Conservation (phyloP, 2,888 invertebrate genomes). For the Dione vanillae region DNA sequence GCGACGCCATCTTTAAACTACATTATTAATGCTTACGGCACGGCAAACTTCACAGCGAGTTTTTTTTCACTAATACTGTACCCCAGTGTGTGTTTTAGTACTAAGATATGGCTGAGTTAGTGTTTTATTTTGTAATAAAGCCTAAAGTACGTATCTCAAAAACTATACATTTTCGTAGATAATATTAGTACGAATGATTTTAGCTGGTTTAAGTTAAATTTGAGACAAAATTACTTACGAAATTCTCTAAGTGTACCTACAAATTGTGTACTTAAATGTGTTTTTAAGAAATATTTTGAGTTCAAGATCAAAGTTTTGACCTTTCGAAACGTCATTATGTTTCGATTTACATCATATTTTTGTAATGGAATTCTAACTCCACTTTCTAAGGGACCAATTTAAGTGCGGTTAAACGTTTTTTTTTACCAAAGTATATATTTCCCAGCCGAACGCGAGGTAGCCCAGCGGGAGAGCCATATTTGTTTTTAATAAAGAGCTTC, state of each 20-base stretch:
- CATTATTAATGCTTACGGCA: slow-evolving; percentile 80
- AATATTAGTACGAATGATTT: background rate
- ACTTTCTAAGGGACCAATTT: slow-evolving; percentile 21
- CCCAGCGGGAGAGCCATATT: slow-evolving; percentile 65
- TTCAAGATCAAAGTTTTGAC: slow-evolving; percentile 29
- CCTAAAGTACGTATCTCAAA: background rate
- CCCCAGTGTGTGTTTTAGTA: background rate
- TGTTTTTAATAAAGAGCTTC: slow-evolving; percentile 74
- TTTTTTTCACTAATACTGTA: slow-evolving; percentile 55
- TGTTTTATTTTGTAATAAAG: background rate
- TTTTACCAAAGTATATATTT: slow-evolving; percentile 31
- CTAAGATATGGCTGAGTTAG: background rate
- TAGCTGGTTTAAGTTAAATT: background rate
- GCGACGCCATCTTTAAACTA: slow-evolving; percentile 79
- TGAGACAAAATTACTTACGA: background rate
- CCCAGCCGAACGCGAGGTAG: slow-evolving; percentile 53
- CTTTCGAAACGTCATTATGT: slow-evolving; percentile 20
- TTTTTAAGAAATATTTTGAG: background rate
- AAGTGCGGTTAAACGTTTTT: slow-evolving; percentile 8
- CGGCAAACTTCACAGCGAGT: slow-evolving; percentile 65
- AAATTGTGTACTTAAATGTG: background rate
- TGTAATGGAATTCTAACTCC: slow-evolving; percentile 13
- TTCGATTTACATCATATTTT: slow-evolving; percentile 12
- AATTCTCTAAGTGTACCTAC: background rate
- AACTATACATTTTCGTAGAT: background rate